phyloP scores from a whole-genome alignment of 2,113 vertebrate species.

The Sterna hirundo region DNA sequence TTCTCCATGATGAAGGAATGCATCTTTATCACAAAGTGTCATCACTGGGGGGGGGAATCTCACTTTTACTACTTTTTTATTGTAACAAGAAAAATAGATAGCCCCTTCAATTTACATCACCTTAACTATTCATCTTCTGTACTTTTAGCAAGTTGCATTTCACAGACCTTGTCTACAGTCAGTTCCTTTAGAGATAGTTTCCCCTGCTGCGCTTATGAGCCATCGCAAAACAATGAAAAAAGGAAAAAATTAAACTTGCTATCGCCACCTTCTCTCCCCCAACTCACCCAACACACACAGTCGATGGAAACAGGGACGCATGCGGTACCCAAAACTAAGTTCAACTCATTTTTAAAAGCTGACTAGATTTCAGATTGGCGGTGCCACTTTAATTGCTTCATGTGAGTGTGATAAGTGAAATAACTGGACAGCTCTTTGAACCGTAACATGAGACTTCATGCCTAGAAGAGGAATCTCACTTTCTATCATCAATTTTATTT shows the following conservation, averaged over 20 bases:
- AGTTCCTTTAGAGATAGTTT: background rate
- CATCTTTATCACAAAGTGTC: background rate
- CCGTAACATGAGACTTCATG: background rate
- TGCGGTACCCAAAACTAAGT: background rate
- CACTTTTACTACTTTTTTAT: background rate
- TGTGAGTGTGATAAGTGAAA: background rate
- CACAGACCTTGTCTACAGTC: background rate
- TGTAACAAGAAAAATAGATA: background rate
- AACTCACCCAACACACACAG: background rate
- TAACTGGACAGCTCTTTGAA: slow-evolving; percentile 25
- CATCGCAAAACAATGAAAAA: background rate
- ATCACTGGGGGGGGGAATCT: background rate
- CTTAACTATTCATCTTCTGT: background rate
- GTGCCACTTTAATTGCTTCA: background rate
- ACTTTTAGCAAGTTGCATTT: background rate
- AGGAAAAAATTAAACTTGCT: background rate
- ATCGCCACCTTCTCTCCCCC: background rate
- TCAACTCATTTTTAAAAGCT: background rate
- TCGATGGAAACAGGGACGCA: background rate
- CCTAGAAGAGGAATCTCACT: background rate
- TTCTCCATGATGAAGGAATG: background rate
- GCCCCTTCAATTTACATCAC: background rate
- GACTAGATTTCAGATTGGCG: background rate
- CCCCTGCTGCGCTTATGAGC: accelerated
- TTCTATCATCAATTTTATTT: slow-evolving; percentile 2